These are phyloP conservation scores for Nyctibius grandis DNA, from an alignment of 2,797 vertebrate genomes.

Conservation along the genomic window DNA sequence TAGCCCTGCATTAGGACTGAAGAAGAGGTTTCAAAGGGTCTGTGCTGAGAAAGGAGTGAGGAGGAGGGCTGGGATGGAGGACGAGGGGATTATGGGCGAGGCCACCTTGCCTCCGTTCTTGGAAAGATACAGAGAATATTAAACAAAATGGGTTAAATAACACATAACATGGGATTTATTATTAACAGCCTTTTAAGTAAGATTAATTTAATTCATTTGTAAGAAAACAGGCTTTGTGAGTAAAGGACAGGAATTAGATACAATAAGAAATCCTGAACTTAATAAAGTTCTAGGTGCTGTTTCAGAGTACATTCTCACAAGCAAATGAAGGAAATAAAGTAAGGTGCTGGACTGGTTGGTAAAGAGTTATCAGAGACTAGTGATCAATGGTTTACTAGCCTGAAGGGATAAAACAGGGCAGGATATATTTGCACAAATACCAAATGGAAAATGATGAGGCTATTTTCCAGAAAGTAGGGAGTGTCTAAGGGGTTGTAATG, in stretches of 20 bases:
- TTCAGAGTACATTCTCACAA: not conserved
- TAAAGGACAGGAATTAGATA: not conserved
- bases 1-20: not conserved
- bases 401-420: not conserved
- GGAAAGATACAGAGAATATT: not conserved
- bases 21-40: not conserved
- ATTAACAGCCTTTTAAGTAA: not conserved
- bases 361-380: not conserved
- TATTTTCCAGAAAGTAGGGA: not conserved
- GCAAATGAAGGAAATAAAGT: not conserved
- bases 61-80: not conserved
- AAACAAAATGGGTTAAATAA: not conserved
- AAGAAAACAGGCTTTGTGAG: not conserved
- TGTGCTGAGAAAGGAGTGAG: not conserved
- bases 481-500: not conserved
- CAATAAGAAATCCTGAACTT: not conserved
- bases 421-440: not conserved
- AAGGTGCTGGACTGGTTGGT: not conserved
- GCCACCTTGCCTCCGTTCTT: not conserved
- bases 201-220: not conserved
- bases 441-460: not conserved
- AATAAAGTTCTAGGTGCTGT: not conserved
- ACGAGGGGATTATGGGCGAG: accelerated
- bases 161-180: not conserved
- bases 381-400: not conserved